Conservation (phyloP, 2,797 vertebrate species). For the Sarcoramphus papa region DNA sequence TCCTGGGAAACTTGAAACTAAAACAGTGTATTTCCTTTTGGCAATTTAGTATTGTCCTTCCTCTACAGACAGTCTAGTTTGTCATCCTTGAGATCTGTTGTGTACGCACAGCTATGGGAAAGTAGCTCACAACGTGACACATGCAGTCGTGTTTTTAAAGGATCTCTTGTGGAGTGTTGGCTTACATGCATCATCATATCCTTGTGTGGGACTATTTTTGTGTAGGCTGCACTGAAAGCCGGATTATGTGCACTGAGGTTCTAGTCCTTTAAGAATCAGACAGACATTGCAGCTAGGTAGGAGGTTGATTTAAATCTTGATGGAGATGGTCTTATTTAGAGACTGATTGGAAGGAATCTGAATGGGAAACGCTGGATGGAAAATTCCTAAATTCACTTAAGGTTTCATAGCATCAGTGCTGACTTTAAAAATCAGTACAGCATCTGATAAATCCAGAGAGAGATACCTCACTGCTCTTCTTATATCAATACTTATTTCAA, state of each 20-base stretch:
- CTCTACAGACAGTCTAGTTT: not conserved
- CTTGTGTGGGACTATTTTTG: not conserved
- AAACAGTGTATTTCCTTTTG: not conserved
- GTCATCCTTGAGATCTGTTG: not conserved
- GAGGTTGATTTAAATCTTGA: constrained; percentile 12
- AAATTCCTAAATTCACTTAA: constrained; percentile 4
- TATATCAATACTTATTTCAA: constrained; percentile 5
- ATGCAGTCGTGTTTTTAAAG: not conserved
- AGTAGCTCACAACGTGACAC: not conserved
- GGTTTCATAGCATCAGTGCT: not conserved
- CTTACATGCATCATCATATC: not conserved
- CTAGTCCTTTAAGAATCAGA: not conserved
- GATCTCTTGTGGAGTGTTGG: not conserved
- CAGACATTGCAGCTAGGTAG: not conserved
- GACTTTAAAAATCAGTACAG: constrained; percentile 28
- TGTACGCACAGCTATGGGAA: not conserved
- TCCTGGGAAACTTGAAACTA: not conserved
- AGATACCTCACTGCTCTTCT: not conserved
- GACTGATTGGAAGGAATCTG: not conserved
- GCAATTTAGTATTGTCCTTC: not conserved
- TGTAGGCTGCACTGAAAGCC: not conserved
- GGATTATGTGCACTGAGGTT: not conserved
- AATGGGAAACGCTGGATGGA: not conserved
- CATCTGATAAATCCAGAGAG: constrained; percentile 2
- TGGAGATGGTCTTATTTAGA: not conserved